A percentile compares a stretch with the other conserved stretches of the same genome.
Conservation (phyloP, 2,888 invertebrate genomes). For the Eupithecia subfuscata region DNA sequence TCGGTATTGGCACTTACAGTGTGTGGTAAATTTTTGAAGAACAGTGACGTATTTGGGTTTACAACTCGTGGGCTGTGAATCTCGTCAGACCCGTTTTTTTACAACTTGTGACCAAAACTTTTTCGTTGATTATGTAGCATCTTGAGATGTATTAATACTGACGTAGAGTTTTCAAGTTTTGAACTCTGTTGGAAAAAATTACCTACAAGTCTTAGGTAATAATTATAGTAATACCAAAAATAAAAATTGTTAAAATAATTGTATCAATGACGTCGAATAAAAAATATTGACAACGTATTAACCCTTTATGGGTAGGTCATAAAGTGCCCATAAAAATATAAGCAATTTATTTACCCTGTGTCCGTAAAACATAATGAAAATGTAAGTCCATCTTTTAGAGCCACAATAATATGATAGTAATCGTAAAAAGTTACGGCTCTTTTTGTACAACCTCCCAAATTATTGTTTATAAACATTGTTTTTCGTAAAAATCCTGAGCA, state of each 20-base stretch:
- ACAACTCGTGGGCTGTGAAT: neutral
- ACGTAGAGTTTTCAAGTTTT: neutral
- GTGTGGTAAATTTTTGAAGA: slow-evolving; percentile 26
- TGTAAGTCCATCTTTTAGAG: slow-evolving; percentile 38
- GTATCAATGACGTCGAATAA: neutral
- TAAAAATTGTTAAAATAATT: neutral
- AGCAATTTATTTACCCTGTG: slow-evolving; percentile 31
- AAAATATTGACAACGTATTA: neutral
- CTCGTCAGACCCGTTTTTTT: neutral
- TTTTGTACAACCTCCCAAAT: slow-evolving; percentile 42
- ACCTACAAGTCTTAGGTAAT: neutral
- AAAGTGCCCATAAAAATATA: slow-evolving; percentile 32
- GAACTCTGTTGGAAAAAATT: neutral
- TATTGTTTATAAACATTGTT: slow-evolving; percentile 38
- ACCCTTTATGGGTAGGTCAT: neutral
- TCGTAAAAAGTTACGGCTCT: slow-evolving; percentile 45
- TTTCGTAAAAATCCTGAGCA: slow-evolving; percentile 34
- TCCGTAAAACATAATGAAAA: slow-evolving; percentile 39
- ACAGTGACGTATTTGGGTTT: neutral
- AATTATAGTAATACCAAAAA: no score
- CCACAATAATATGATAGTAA: slow-evolving; percentile 40
- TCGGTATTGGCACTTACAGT: slow-evolving; percentile 44
- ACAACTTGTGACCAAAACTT: neutral
- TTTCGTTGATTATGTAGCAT: neutral
- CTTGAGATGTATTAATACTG: no score